Evolutionary conservation across 2,113 vertebrate species (phyloP), one percentile per base, ranked within the genome.

Genomic region (Genyomyrus donnyi): DNA sequence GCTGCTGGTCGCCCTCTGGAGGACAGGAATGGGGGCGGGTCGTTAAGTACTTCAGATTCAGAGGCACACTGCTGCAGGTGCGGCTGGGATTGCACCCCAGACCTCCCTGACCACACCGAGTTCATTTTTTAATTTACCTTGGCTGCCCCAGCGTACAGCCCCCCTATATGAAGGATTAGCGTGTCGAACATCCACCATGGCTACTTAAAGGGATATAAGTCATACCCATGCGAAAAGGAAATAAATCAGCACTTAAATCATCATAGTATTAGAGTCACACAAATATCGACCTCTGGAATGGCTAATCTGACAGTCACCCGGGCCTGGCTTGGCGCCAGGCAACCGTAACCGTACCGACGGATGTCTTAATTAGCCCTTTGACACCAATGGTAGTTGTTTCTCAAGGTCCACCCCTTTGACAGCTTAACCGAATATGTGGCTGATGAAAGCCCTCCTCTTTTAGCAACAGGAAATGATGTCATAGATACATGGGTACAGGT

Each of bases 281-380:
- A 39, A 42, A 80, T 80, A 80, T 80, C 35, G 74, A 80, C 74
- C 74, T 31, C 74, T 7, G 35, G n/a, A 49, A 90, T 90, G 84
- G 90, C 87, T 91, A 89, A 91, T 42, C 74, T 90, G 91, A 93
- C 77, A 88, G 89, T 85, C 87, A 21, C 15, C 31, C 7, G 2
- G n/a, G 53, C 15, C 42, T 88, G 86, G 91, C 53, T 83, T 85
- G 89, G 90, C 88, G 80, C 88, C 70, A 85, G 91, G 89, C 74
- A 74, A 7, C 88, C 42, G 88, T 49, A 19, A 42, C 45, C 58
- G 80, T 90, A 85, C 70, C 48, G 88, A 42, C 74, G 88, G 88
- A 89, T 42, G n/a, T 90, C 83, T 91, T 91, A 89, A 92, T 92
- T 92, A 91, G 70, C n/a, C 21, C 19, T 6, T 48, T 88, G 77